Conservation (phyloP, 2,797 vertebrate genomes). For the Paedocypris micromegethes region DNA sequence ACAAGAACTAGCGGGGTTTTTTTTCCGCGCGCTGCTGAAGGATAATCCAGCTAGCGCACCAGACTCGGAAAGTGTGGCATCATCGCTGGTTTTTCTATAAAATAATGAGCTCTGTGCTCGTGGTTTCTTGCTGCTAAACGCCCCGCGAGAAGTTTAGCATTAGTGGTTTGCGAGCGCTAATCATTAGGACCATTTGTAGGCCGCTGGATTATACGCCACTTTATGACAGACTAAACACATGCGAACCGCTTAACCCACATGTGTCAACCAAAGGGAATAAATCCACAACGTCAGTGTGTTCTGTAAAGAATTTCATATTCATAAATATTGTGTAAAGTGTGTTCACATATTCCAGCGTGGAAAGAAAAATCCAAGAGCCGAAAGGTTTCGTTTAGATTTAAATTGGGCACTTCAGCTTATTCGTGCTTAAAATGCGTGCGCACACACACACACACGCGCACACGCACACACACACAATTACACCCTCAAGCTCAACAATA, state of each 20-base stretch:
- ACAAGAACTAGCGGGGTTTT: constrained; percentile 18
- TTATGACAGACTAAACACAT: constrained; percentile 22
- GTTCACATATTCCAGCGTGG: neutral
- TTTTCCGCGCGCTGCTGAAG: constrained; percentile 13
- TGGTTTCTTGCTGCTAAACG: constrained; percentile 3
- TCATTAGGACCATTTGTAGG: constrained; percentile 28
- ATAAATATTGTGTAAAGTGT: constrained; percentile 8
- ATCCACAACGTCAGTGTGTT: neutral
- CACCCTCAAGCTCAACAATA: too few species aligned
- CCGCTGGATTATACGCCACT: constrained; percentile 22
- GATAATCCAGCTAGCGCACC: neutral
- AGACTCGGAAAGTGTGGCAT: constrained; percentile 23
- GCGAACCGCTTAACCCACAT: constrained; percentile 22
- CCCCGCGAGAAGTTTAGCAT: constrained; percentile 19
- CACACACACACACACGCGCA: too few species aligned
- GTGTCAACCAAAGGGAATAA: constrained; percentile 5
- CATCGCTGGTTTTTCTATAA: constrained; percentile 22
- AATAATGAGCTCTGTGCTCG: constrained; percentile 23
- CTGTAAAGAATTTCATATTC: constrained; percentile 4
- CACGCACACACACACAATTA: too few species aligned
- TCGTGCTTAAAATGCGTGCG: too few species aligned
- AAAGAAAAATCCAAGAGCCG: neutral
- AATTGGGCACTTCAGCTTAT: too few species aligned
- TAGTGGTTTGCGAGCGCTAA: constrained; percentile 6
- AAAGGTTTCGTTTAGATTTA: too few species aligned